phyloP scores from a whole-genome alignment of 2,888 invertebrate species.

The Miltochrista miniata region DNA sequence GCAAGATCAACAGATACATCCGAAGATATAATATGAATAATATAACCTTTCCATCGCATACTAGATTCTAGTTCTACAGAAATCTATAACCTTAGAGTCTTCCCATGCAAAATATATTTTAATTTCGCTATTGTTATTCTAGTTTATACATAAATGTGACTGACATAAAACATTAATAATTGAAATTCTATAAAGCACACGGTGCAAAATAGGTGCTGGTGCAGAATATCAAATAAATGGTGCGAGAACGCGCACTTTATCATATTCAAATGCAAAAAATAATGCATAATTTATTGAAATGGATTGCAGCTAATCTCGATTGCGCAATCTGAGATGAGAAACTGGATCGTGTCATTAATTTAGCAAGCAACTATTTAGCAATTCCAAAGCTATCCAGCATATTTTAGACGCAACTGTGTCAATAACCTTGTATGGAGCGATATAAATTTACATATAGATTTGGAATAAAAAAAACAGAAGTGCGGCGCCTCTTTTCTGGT shows the following conservation, averaged over 20 bases:
- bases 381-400: conserved; percentile 59
- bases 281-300: conserved; percentile 34
- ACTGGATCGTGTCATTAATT: conserved; percentile 65
- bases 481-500: conserved; percentile 39
- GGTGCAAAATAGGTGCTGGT: conserved; percentile 43
- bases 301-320: conserved; percentile 52
- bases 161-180: conserved; percentile 48
- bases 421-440: conserved; percentile 73
- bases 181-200: conserved; percentile 55
- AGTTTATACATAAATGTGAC: conserved; percentile 44
- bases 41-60: conserved; percentile 15
- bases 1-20: conserved; percentile 53
- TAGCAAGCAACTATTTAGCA: conserved; percentile 66
- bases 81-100: conserved; percentile 23
- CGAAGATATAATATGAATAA: conserved; percentile 40
- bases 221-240: conserved; percentile 50
- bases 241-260: conserved; percentile 37
- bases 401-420: conserved; percentile 69
- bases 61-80: conserved; percentile 12
- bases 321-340: conserved; percentile 52
- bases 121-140: conserved; percentile 39
- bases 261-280: conserved; percentile 39
- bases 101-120: conserved; percentile 22
- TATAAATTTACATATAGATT: conserved; percentile 71
- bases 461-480: conserved; percentile 56